phyloP scores from a whole-genome alignment of 2,113 vertebrate genomes.

The Nannobrachium achirus region DNA sequence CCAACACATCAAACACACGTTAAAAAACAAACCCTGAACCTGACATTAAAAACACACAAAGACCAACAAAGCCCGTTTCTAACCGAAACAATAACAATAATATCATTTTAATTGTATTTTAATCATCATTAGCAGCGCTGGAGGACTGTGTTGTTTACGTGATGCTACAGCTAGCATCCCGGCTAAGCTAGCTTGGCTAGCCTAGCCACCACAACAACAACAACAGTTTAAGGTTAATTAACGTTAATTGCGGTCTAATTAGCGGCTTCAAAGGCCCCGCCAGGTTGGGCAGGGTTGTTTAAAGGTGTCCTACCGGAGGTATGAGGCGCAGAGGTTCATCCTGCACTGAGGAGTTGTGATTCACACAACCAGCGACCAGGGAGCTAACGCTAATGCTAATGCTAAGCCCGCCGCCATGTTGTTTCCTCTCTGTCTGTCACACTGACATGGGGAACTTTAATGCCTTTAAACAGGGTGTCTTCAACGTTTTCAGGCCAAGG shows the following conservation, averaged over 20 bases:
- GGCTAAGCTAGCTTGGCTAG: conserved; percentile 36
- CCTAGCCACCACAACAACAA: conserved; percentile 35
- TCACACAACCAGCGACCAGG: too few relatives aligned
- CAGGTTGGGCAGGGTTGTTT: too few relatives aligned
- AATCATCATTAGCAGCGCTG: not conserved
- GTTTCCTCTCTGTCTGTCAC: too few relatives aligned
- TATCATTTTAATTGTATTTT: not conserved
- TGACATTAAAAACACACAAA: not conserved
- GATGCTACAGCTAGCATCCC: too few relatives aligned
- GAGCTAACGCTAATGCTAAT: too few relatives aligned
- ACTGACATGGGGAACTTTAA: too few relatives aligned
- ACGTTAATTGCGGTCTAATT: too few relatives aligned
- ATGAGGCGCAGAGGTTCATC: conserved; percentile 82
- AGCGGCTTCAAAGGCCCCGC: too few relatives aligned
- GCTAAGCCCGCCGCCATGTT: too few relatives aligned
- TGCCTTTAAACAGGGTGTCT: too few relatives aligned
- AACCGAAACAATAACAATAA: accelerated
- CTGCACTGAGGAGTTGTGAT: too few relatives aligned
- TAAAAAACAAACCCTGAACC: not conserved
- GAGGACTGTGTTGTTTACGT: not conserved
- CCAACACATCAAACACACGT: conserved; percentile 40
- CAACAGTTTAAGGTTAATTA: not conserved
- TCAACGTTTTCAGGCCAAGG: too few relatives aligned
- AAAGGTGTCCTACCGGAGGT: conserved; percentile 80
- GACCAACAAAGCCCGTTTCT: not conserved